Percentiles rank a stretch among this genome's conserved stretches.
Evolutionary conservation across 1,140 invertebrate genomes (phyloP).

Genomic region (Triops cancriformis): DNA sequence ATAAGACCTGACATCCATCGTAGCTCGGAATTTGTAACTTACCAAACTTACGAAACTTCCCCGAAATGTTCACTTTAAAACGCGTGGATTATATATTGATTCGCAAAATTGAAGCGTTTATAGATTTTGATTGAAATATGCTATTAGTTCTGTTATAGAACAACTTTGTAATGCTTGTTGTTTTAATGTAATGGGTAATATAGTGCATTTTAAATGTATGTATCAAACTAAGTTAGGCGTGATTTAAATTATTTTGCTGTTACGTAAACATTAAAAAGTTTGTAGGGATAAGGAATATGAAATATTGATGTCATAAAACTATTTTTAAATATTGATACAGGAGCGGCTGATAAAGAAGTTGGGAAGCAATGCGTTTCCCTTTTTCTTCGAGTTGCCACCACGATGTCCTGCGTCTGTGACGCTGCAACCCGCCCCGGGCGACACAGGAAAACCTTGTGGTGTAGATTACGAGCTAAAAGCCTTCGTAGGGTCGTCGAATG

Average conservation of each 20-base stretch:
- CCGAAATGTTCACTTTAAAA: neutral
- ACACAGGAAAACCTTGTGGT: constrained; percentile 83
- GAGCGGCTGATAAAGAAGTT: constrained; percentile 86
- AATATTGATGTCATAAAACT: neutral
- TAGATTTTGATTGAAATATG: neutral
- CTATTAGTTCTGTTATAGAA: neutral
- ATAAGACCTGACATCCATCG: neutral
- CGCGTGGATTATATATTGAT: neutral
- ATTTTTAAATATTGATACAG: constrained; percentile 43
- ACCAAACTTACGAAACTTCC: neutral
- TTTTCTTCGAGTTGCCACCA: constrained; percentile 66
- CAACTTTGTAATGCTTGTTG: too few relatives aligned
- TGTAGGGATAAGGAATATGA: too few relatives aligned
- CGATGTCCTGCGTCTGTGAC: constrained; percentile 86
- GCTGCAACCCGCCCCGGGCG: constrained; percentile 72
- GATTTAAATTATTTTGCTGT: too few relatives aligned
- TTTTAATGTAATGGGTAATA: too few relatives aligned
- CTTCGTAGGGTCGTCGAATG: constrained; percentile 72
- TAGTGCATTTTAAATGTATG: too few relatives aligned
- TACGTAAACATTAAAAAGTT: too few relatives aligned
- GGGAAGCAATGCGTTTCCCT: constrained; percentile 81
- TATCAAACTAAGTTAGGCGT: too few relatives aligned
- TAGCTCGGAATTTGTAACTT: neutral
- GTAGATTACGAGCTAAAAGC: constrained; percentile 81
- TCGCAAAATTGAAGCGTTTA: neutral